Evolutionary conservation across 2,113 vertebrate genomes (phyloP).

Genomic region (Isurus oxyrinchus): DNA sequence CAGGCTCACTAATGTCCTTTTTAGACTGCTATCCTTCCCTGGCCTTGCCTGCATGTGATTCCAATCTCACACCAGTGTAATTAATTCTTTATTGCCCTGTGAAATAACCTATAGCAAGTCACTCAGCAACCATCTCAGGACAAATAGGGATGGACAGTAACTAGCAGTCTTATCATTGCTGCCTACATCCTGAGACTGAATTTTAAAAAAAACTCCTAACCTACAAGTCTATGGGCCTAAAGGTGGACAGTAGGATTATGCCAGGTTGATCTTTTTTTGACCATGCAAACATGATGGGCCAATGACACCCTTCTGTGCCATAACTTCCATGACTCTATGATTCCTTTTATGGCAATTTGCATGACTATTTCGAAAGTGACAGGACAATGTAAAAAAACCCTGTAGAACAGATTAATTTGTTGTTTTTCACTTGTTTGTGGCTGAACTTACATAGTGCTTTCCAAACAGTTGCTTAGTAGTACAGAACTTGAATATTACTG

Average conservation of each 20-base stretch:
- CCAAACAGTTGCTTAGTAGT: neutral
- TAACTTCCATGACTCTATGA: neutral
- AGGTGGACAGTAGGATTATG: neutral
- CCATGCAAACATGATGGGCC: neutral
- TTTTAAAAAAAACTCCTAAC: neutral
- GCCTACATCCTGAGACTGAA: neutral
- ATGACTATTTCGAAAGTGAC: neutral
- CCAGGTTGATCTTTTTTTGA: neutral
- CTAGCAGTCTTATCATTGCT: neutral
- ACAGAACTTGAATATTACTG: neutral
- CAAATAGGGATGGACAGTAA: neutral
- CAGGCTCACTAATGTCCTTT: neutral
- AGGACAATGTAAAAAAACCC: too few species aligned
- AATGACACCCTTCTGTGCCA: neutral
- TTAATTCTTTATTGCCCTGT: neutral
- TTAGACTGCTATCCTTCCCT: neutral
- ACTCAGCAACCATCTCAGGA: neutral
- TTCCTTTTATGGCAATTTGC: neutral
- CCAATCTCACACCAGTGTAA: neutral
- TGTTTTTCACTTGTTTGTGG: neutral
- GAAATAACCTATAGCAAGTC: neutral
- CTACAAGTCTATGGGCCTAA: neutral
- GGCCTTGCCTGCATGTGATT: neutral
- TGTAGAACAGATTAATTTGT: neutral
- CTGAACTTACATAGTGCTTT: neutral